These are phyloP conservation scores for Euclidia mi DNA, from an alignment of 2,888 invertebrate species.

Conservation along the genomic window DNA sequence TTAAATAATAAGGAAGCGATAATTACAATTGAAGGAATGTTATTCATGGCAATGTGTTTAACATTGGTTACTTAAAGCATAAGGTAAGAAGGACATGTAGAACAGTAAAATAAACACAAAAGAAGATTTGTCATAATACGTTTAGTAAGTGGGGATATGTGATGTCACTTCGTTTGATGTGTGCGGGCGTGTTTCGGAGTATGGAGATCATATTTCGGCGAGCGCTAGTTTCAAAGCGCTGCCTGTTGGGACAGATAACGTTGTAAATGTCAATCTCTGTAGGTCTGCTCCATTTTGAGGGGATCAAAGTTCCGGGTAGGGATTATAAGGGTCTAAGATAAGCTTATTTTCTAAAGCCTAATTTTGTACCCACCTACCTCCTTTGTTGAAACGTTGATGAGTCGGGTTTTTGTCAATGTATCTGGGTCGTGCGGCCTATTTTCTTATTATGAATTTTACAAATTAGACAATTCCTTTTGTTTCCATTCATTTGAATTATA, in stretches of 20 bases:
- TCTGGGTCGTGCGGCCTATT: slow-evolving; percentile 36
- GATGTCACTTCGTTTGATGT: slow-evolving; percentile 59
- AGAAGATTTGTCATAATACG: slow-evolving; percentile 53
- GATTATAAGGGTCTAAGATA: slow-evolving; percentile 89
- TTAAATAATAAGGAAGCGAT: too few species aligned
- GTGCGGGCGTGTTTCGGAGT: slow-evolving; percentile 47
- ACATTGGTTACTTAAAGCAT: slow-evolving; percentile 46
- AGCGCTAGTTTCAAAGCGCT: slow-evolving; percentile 73
- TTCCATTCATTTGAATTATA: slow-evolving; percentile 23
- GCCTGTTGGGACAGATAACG: slow-evolving; percentile 84
- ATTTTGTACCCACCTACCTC: slow-evolving; percentile 81
- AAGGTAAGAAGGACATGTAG: slow-evolving; percentile 48
- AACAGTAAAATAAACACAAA: slow-evolving; percentile 47
- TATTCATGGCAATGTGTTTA: too few species aligned
- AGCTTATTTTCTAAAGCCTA: slow-evolving; percentile 85
- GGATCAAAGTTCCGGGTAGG: slow-evolving; percentile 86
- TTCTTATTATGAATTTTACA: slow-evolving; percentile 25
- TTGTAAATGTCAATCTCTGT: slow-evolving; percentile 85
- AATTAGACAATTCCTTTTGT: slow-evolving; percentile 32
- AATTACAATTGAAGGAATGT: too few species aligned
- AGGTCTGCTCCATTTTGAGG: slow-evolving; percentile 82
- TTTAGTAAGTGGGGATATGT: slow-evolving; percentile 49
- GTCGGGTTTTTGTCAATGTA: slow-evolving; percentile 62
- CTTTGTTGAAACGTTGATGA: slow-evolving; percentile 72
- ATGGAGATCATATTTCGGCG: slow-evolving; percentile 60